Conservation (phyloP, 1,140 invertebrate species). For the Magallana gigas region DNA sequence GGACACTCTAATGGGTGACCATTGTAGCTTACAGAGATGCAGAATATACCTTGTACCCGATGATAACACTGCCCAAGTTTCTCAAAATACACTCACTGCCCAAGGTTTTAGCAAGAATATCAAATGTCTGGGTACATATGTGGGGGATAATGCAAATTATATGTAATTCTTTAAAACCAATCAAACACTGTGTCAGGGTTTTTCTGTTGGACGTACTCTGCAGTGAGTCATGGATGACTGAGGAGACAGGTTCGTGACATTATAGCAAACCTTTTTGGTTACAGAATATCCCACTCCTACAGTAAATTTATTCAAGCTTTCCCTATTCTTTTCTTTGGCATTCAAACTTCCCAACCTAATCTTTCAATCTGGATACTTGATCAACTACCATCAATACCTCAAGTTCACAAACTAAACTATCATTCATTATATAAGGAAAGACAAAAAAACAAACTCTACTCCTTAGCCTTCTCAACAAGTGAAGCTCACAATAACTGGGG, state of each 20-base stretch:
- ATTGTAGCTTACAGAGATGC: too few species aligned
- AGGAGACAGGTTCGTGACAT: too few species aligned
- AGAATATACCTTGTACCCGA: too few species aligned
- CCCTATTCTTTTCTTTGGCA: background rate
- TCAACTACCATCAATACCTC: conserved; percentile 19
- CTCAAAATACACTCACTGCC: too few species aligned
- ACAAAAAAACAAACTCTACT: background rate
- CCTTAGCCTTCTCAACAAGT: background rate
- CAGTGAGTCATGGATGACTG: too few species aligned
- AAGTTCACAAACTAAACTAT: conserved; percentile 15
- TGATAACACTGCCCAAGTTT: too few species aligned
- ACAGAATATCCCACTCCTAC: background rate
- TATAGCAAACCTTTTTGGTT: too few species aligned
- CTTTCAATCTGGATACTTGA: conserved; percentile 9
- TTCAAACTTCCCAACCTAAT: background rate
- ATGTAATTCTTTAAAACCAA: background rate
- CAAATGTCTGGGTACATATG: too few species aligned
- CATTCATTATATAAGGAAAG: conserved; percentile 22
- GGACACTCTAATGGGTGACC: background rate
- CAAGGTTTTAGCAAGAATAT: too few species aligned
- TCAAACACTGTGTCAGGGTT: background rate
- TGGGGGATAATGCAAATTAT: too few species aligned
- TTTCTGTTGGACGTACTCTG: too few species aligned
- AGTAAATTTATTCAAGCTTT: background rate
- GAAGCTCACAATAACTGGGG: background rate